Evolutionary conservation across 2,113 vertebrate species (phyloP).

Genomic region (Xenopus laevis): DNA sequence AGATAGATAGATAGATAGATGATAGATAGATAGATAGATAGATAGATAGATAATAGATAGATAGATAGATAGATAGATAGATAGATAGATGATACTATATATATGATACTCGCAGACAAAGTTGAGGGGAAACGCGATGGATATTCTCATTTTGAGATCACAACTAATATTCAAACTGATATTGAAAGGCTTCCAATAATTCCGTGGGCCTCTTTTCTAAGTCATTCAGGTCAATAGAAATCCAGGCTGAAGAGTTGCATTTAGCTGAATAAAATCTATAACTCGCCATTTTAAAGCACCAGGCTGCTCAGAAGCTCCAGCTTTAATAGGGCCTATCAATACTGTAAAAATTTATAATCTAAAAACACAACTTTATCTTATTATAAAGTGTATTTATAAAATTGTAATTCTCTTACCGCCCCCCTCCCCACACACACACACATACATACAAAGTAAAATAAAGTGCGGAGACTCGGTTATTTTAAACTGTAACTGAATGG

Average conservation of each 20-base stretch:
- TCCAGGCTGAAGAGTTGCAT: slow-evolving; percentile 19
- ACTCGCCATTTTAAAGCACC: slow-evolving; percentile 36
- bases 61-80: slow-evolving; percentile 4
- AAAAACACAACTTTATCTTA: slow-evolving; percentile 25
- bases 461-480: not conserved
- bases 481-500: slow-evolving; percentile 16
- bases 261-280: slow-evolving; percentile 40
- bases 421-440: no score
- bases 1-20: not conserved
- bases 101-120: no score
- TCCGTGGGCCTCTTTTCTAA: slow-evolving; percentile 14
- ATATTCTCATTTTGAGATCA: not conserved
- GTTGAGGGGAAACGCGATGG: no score
- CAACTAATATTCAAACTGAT: slow-evolving; percentile 31
- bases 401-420: not conserved
- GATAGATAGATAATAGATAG: not conserved
- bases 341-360: not conserved
- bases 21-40: not conserved
- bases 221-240: slow-evolving; percentile 33
- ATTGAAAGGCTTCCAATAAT: slow-evolving; percentile 30
- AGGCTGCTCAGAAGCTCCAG: slow-evolving; percentile 24
- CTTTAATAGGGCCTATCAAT: slow-evolving; percentile 32
- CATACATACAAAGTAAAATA: not conserved
- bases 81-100: no score
- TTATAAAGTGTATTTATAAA: slow-evolving; percentile 7